Base-by-base conservation (phyloP, 2,113 vertebrate species). In the Diadophis punctatus region DNA sequence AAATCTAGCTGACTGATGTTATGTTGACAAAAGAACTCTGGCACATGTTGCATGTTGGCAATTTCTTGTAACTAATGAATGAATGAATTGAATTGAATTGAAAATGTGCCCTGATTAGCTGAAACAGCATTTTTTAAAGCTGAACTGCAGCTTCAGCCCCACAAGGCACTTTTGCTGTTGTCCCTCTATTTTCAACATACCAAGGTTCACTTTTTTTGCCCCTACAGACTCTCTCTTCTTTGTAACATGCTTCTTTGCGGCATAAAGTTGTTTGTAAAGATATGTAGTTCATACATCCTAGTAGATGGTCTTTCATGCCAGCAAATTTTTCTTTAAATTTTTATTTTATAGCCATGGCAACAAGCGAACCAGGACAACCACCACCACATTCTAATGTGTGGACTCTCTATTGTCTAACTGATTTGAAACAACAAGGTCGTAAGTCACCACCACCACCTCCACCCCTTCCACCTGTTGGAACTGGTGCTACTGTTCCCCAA, bases 331-430 rank as follows among this genome's bases (percentile, higher is more conserved):
- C 68, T 93, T 90, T 92, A 22, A 87, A 34, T 92, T 95, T 96
- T 90, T 97, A 90, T 96, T 93, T 97, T 96, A 85, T 96, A 97
- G 97, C 94, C 55, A 93, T 94, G 96, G 96, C 96, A 92, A 93
- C 96, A 94, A 95, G 93, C 18, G 95, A 95, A 97, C 94, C 95
- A 95, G 96, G 95, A 96, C 96, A 96, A 92, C 95, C 88, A 96
- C 96, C 94, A 95, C 96, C 95, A 95, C 94, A 68, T 94, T 95
- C 94, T 96, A 96, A 96, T 90, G 84, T 95, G 60, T 97, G 95
- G 96, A 97, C 95, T 92, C 96, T 97, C 94, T 96, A 95, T 94
- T 97, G 96, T 95, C 94, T 97, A 95, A 96, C 93, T 95, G 96
- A 97, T 89, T 93, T 96, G 96, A 96, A 85, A 86, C 96, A 97